Percentiles rank a stretch among this genome's conserved stretches.
phyloP scores from a whole-genome alignment of 2,888 invertebrate species.

The Conus canariensis region DNA sequence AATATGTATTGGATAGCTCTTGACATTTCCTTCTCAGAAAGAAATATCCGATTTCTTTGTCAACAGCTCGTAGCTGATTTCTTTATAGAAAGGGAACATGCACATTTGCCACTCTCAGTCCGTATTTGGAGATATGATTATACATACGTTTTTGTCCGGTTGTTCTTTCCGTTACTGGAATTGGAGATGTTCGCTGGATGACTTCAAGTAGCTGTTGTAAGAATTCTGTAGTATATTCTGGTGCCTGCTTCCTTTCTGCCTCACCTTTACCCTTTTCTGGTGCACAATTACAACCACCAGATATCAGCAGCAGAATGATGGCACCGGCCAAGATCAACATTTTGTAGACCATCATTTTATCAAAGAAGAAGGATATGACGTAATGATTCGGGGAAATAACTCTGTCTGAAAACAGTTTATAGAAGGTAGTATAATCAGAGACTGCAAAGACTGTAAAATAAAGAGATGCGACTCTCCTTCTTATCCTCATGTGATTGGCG shows the following conservation, averaged over 20 bases:
- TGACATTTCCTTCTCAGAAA: neutral
- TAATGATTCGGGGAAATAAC: too few species aligned
- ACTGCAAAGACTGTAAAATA: too few species aligned
- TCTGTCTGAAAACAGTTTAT: too few species aligned
- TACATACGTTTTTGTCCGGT: neutral
- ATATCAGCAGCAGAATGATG: neutral
- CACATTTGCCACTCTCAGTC: neutral
- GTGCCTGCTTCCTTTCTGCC: neutral
- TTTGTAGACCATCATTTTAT: neutral
- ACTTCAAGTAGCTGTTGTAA: neutral
- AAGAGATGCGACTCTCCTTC: too few species aligned
- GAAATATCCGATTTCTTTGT: neutral
- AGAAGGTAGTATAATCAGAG: too few species aligned
- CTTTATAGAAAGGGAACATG: neutral
- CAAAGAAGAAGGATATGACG: too few species aligned
- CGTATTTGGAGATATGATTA: constrained; percentile 1
- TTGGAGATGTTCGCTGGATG: neutral
- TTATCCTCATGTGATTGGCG: too few species aligned
- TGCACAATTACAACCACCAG: constrained; percentile 1
- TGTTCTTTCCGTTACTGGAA: neutral
- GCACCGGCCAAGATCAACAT: neutral
- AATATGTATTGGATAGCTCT: neutral
- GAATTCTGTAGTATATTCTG: neutral
- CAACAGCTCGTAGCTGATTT: neutral
- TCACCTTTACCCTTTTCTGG: neutral